Evolutionary conservation across 2,797 vertebrate species (phyloP), one percentile per base, ranked within the genome.

Genomic region (Periparus ater): DNA sequence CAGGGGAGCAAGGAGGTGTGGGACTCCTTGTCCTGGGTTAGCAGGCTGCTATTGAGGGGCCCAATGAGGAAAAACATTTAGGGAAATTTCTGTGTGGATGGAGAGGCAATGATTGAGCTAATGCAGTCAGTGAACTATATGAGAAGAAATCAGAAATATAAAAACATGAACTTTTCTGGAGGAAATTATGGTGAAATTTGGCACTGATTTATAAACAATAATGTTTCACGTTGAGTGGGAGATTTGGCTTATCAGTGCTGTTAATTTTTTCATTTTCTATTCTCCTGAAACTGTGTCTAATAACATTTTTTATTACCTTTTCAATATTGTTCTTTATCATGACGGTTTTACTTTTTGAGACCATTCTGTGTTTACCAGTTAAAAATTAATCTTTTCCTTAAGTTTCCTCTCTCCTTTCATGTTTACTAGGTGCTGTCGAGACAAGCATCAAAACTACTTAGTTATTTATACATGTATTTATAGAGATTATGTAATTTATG

Each of bases 251-350:
- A 93, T 95, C 92, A 73, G 13, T 6, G 9, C 54, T 89, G 67
- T 86, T 89, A 63, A 26, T 58, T 81, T 93, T 90, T 88, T 71
- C 61, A 16, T 74, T 32, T 61, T 79, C 65, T 76, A 1, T 32
- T 93, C 71, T 97, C 90, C 60, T 92, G 78, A 82, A 96, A 67
- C 68, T 54, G 51, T 48, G 55, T 85, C 79, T 78, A 89, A 83
- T 95, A 92, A 61, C 30, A 36, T 92, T 86, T 91, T 88, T 13
- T 40, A 62, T 94, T 95, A 89, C 83, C 73, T 91, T 89, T 92
- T 90, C 71, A 78, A 4, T 91, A 48, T 81, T 74, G 26, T 83
- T 78, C 21, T 45, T 88, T 95, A 75, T 58, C 48, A 13, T 66
- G 79, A 40, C 29, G 4, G 14, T 50, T 93, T 94, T 85, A 67